Conservation (phyloP, 92 coral and sea anemone genomes). For the Phenganax marumi region DNA sequence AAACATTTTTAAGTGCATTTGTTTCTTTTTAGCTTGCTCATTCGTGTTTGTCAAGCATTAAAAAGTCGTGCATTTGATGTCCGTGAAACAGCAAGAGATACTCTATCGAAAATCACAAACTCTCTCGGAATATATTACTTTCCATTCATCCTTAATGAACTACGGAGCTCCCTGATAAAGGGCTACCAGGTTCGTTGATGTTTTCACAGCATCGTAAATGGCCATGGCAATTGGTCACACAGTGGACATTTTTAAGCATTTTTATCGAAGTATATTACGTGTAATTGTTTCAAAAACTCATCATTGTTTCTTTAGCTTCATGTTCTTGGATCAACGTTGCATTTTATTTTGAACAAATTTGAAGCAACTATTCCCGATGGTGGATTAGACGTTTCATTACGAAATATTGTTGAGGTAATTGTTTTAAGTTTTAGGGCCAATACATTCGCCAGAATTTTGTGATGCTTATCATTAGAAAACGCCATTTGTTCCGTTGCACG, state of each 20-base stretch:
- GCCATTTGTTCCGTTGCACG: no score
- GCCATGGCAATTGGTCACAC: no score
- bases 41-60: conserved; percentile 78
- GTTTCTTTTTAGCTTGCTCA: conserved; percentile 64
- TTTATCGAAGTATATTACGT: neutral
- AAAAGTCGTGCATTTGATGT: conserved; percentile 93
- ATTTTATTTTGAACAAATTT: conserved; percentile 70
- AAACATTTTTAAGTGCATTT: neutral
- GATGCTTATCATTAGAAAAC: neutral
- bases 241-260: no score
- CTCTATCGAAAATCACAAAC: conserved; percentile 74
- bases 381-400: conserved; percentile 73
- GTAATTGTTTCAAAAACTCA: neutral
- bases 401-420: conserved; percentile 70
- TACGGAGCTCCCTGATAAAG: conserved; percentile 67
- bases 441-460: neutral
- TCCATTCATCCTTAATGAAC: conserved; percentile 76
- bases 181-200: conserved; percentile 80
- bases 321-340: conserved; percentile 78
- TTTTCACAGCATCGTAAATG: no score
- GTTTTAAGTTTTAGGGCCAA: neutral
- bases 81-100: conserved; percentile 87
- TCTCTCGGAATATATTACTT: conserved; percentile 90
- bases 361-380: conserved; percentile 65
- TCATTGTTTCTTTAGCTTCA: conserved; percentile 68